Base-by-base conservation (phyloP, 2,888 invertebrate species). In the Thecocarcelia acutangulata region DNA sequence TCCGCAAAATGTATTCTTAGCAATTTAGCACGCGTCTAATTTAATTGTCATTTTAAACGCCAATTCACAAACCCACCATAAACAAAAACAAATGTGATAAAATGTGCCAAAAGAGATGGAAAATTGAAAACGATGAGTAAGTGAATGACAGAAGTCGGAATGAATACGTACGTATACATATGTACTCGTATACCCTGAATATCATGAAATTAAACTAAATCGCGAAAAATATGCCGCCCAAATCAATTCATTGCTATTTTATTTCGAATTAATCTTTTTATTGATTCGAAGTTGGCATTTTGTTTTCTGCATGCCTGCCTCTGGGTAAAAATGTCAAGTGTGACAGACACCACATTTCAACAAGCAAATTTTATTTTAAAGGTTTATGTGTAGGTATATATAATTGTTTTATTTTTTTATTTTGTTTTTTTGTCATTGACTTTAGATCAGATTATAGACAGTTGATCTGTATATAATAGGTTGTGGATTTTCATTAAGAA, bases 1-100 rank as follows among this genome's bases (percentile, higher is more conserved):
- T 66, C 70, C 78, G 74, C 74, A 70, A 74, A 78, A 78, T 78
- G 74, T 82, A 78, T 82, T 82, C 78, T 70, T 75, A 82, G 82
- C 74, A 82, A 82, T 78, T 82, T 82, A 78, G 82, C 82, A 82
- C 82, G 82, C 82, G 74, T 78, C 78, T 70, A 74, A 75, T 78
- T 74, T 78, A 78, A 82, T 82, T 78, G 78, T 70, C 74, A 82
- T 66, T 78, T 73, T 15, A 64, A 82, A 78, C 63, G 63, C 69
- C 61, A 73, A 73, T 52, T 50, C 12, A 69, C 37, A 52, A 13
- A 15, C 19, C 44, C 15, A 33, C 44, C 15, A 70, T 59, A 72
- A 80, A 80, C 66, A 59, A 64, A 59, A 59, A 58, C 50, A 68
- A 68, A 59, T 75, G 28, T 42, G 19, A 68, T 58, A 42, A 59